phyloP scores from a whole-genome alignment of 2,797 vertebrate genomes.

The Moxostoma hubbsi region DNA sequence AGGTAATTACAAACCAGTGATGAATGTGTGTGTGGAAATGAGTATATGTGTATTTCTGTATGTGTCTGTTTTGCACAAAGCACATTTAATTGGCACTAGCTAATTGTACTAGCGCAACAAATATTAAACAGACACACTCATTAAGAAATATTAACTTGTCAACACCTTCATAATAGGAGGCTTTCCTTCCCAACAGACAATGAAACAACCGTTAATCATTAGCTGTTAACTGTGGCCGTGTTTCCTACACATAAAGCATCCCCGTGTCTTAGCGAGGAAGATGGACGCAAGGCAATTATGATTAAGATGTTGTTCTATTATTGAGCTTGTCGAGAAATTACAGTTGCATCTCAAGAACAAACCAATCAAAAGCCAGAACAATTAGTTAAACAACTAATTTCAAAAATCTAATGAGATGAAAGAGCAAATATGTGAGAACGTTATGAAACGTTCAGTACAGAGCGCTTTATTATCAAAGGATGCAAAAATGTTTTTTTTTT shows the following conservation, averaged over 20 bases:
- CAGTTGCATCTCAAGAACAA: not conserved
- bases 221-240: too few relatives aligned
- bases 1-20: not conserved
- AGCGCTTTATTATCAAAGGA: too few relatives aligned
- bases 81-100: not conserved
- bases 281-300: not conserved
- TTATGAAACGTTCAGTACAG: not conserved
- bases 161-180: not conserved
- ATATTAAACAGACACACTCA: slow-evolving; percentile 5
- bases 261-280: not conserved
- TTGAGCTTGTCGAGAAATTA: not conserved
- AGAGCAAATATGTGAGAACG: not conserved
- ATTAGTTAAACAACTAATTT: not conserved
- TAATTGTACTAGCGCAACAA: too few relatives aligned
- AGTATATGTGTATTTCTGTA: too few relatives aligned
- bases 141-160: not conserved
- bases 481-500: too few relatives aligned
- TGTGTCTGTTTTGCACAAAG: not conserved
- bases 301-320: too few relatives aligned
- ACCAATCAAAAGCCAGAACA: not conserved
- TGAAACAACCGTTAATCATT: not conserved
- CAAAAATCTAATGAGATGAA: not conserved
- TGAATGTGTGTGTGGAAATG: not conserved
- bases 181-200: not conserved
- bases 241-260: not conserved